Evolutionary conservation across 2,888 invertebrate species (phyloP).

Genomic region (Acrobasis repandana): DNA sequence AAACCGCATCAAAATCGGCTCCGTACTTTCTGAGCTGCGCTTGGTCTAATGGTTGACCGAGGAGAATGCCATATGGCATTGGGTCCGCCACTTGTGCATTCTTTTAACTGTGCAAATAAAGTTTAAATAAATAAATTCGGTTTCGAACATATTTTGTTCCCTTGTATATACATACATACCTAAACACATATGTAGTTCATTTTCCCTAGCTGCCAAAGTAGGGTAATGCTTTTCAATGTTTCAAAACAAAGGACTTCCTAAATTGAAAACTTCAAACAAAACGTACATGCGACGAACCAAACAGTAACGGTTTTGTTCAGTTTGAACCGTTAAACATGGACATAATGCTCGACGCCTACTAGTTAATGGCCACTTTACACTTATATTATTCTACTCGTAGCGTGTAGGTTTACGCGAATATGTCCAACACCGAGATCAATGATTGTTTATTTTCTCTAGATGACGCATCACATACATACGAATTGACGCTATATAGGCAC

Average conservation of each 20-base stretch:
- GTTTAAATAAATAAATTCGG: too few species aligned
- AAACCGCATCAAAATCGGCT: too few species aligned
- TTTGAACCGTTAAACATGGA: constrained; percentile 30
- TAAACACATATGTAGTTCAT: background rate
- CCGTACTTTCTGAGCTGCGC: too few species aligned
- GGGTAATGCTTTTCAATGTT: background rate
- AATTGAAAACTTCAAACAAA: background rate
- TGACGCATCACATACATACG: too few species aligned
- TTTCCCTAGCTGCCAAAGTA: background rate
- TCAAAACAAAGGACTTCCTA: background rate
- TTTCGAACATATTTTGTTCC: too few species aligned
- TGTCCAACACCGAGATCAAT: background rate
- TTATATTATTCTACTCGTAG: background rate
- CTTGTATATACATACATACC: too few species aligned
- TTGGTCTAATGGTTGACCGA: too few species aligned
- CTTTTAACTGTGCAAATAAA: too few species aligned
- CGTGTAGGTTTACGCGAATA: background rate
- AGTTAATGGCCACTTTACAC: constrained; percentile 21
- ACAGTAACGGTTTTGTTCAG: constrained; percentile 23
- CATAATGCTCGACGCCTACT: constrained; percentile 22
- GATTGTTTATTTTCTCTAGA: too few species aligned
- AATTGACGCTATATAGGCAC: too few species aligned
- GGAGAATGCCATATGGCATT: too few species aligned
- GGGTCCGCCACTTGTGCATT: too few species aligned
- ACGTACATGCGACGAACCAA: background rate